Evolutionary conservation across 2,113 vertebrate genomes (phyloP).

Genomic region (Microcebus ravelobensis): DNA sequence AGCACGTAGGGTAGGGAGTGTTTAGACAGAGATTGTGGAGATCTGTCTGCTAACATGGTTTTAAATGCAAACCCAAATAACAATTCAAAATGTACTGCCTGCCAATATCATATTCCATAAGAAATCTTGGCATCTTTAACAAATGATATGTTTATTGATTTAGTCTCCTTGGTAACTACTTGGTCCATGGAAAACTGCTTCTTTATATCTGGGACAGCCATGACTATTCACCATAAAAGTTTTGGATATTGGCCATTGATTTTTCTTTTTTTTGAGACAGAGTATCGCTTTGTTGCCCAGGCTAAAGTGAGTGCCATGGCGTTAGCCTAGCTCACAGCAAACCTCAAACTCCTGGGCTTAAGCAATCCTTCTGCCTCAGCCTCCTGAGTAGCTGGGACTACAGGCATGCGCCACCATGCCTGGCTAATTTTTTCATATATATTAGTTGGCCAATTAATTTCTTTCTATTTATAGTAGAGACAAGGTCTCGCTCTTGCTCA

Average conservation of each 20-base stretch:
- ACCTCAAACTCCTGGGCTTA: no score
- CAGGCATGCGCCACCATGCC: no score
- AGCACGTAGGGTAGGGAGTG: not conserved
- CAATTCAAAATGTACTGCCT: slow-evolving; percentile 52
- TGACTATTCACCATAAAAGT: not conserved
- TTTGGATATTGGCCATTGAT: slow-evolving; percentile 32
- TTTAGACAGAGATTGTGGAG: slow-evolving; percentile 38
- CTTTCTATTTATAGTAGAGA: no score
- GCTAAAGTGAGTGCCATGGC: no score
- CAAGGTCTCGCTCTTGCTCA: no score
- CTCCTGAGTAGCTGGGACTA: no score
- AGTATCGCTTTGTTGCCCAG: no score
- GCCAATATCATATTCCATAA: slow-evolving; percentile 70
- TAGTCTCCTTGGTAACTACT: slow-evolving; percentile 69
- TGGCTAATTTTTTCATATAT: no score
- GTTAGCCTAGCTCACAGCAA: no score
- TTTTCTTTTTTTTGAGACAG: not conserved
- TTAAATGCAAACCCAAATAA: slow-evolving; percentile 61
- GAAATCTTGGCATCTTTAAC: slow-evolving; percentile 65
- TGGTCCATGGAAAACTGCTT: slow-evolving; percentile 45
- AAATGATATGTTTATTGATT: slow-evolving; percentile 69
- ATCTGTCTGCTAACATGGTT: slow-evolving; percentile 46
- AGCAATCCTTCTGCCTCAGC: no score
- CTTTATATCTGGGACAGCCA: slow-evolving; percentile 28
- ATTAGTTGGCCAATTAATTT: no score